Conservation (phyloP, 2,113 vertebrate species). For the Prinia subflava region DNA sequence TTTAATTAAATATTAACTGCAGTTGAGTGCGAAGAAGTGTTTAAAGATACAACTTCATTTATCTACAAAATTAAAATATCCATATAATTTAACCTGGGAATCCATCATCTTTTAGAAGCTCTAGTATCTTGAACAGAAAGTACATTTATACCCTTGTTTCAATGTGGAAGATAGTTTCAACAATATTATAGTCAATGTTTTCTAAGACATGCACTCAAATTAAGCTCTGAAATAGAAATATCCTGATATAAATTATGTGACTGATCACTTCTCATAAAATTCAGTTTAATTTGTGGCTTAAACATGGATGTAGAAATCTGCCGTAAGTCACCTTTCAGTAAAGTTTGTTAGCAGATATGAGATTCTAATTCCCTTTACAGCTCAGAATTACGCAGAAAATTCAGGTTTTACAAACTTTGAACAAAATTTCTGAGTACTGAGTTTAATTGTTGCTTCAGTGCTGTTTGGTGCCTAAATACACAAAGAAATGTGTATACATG, state of each 20-base stretch:
- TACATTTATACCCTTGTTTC: neutral
- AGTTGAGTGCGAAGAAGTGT: neutral
- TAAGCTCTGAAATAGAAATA: neutral
- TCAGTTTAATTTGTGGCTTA: neutral
- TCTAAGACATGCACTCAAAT: neutral
- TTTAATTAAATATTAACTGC: neutral
- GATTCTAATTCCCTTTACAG: neutral
- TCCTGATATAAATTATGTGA: neutral
- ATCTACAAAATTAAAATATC: neutral
- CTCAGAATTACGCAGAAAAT: neutral
- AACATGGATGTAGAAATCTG: neutral
- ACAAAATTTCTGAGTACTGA: neutral
- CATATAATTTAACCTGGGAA: neutral
- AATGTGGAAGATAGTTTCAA: neutral
- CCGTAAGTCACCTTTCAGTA: neutral
- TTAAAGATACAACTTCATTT: neutral
- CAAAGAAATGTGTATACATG: neutral
- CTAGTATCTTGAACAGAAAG: neutral
- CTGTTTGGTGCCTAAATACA: neutral
- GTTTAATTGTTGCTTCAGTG: neutral
- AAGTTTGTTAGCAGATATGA: neutral
- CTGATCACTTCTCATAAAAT: neutral
- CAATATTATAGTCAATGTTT: neutral
- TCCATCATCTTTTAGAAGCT: neutral
- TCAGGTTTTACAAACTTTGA: neutral